Evolutionary conservation across 2,113 vertebrate species (phyloP).

Genomic region (Mesembrinibis cayennensis): DNA sequence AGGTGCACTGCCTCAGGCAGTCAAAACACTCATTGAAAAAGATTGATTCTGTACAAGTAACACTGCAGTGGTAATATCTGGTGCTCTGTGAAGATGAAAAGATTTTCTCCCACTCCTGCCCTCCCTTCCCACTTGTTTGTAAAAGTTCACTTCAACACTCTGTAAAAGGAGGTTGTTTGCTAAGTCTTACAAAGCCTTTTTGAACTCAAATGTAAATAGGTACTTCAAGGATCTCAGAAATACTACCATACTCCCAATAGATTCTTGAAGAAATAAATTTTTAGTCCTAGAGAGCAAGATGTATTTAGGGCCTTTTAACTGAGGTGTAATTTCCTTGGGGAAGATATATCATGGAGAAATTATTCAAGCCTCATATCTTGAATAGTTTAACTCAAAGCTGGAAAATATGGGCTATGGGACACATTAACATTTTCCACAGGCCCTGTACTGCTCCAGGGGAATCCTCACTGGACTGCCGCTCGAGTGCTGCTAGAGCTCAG

Average conservation of each 20-base stretch:
- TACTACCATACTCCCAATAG: neutral
- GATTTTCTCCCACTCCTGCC: neutral
- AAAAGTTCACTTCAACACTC: neutral
- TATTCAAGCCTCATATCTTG: neutral
- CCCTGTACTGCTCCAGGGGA: neutral
- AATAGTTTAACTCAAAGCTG: neutral
- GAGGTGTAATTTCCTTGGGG: neutral
- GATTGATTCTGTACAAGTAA: neutral
- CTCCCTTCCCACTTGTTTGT: neutral
- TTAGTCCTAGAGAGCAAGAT: neutral
- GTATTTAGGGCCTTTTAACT: slow-evolving; percentile 11
- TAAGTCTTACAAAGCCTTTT: slow-evolving; percentile 9
- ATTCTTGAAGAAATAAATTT: neutral
- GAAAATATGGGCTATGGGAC: neutral
- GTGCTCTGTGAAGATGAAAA: neutral
- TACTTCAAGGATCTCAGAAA: slow-evolving; percentile 23
- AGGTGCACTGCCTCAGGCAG: neutral
- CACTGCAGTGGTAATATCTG: neutral
- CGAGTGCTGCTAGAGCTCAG: neutral
- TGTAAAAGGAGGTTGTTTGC: neutral
- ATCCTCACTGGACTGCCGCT: neutral
- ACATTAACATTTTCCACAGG: neutral
- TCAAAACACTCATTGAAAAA: neutral
- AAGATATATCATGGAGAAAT: neutral
- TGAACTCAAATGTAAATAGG: slow-evolving; percentile 25